Conservation (phyloP, 2,888 invertebrate species). For the Altica lythri region DNA sequence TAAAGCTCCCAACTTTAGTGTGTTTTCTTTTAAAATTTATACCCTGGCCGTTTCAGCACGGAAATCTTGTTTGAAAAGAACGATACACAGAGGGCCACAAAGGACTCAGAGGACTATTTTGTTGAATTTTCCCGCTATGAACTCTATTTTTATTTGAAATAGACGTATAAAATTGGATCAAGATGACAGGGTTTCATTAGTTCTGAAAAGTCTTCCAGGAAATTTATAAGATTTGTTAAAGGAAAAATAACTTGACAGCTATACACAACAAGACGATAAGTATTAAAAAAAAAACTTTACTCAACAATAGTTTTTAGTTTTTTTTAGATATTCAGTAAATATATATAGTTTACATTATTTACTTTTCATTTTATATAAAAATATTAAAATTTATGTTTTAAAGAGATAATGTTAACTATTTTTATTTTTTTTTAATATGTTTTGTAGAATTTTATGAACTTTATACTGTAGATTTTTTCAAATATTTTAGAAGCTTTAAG, state of each 20-base stretch:
- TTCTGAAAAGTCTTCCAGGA: constrained; percentile 1
- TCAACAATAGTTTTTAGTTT: too few relatives aligned
- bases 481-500: too few relatives aligned
- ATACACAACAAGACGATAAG: neutral
- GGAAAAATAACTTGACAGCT: neutral
- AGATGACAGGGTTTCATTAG: constrained; percentile 4
- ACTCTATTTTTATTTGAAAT: constrained; percentile 26
- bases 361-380: too few relatives aligned
- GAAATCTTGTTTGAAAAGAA: constrained; percentile 40
- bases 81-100: constrained; percentile 38
- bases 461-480: too few relatives aligned
- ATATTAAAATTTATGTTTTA: too few relatives aligned
- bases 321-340: too few relatives aligned
- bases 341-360: too few relatives aligned
- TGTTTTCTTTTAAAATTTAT: constrained; percentile 18
- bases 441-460: too few relatives aligned
- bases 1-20: constrained; percentile 8
- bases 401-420: too few relatives aligned
- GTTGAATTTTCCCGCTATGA: constrained; percentile 27
- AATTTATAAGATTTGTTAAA: constrained; percentile 6
- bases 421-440: too few relatives aligned
- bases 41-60: constrained; percentile 29
- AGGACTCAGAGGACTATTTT: constrained; percentile 30
- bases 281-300: too few relatives aligned
- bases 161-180: constrained; percentile 7